These are phyloP conservation scores for Ciconia maguari DNA, from an alignment of 2,113 vertebrate genomes.

Conservation along the genomic window DNA sequence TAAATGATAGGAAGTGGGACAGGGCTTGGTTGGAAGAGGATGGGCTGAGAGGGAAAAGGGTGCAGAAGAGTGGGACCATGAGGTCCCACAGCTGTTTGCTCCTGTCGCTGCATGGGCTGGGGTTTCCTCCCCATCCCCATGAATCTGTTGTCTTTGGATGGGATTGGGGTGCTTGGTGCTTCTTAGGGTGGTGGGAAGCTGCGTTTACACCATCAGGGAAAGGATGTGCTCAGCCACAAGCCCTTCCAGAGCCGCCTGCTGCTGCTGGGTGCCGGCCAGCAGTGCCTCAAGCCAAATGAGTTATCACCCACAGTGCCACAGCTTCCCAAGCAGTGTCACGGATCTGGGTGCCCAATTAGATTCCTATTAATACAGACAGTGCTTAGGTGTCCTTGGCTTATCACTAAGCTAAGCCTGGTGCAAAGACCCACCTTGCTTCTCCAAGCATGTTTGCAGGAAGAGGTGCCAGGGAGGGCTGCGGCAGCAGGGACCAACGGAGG, in stretches of 20 bases:
- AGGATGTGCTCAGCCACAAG: fast-evolving
- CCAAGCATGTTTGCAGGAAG: fast-evolving
- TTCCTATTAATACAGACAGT: background rate
- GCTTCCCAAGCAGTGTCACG: background rate
- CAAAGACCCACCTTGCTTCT: background rate
- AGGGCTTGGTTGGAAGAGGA: background rate
- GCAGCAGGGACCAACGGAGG: background rate
- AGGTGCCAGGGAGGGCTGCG: background rate
- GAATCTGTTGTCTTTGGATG: background rate
- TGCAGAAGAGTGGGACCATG: background rate
- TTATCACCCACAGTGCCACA: background rate
- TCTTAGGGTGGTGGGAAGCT: background rate
- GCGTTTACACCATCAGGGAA: background rate
- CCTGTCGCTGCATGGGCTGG: fast-evolving
- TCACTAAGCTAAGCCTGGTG: background rate
- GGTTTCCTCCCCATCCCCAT: background rate
- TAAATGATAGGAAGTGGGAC: background rate
- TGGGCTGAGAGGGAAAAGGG: background rate
- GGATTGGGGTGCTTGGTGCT: fast-evolving
- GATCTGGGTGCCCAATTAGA: background rate
- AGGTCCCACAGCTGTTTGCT: background rate
- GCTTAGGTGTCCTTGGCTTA: background rate
- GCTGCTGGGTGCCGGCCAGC: fast-evolving
- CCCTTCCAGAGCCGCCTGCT: background rate
- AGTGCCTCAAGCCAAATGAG: background rate